Evolutionary conservation across 1,140 invertebrate species (phyloP).

Genomic region (Brachystomella parvula): DNA sequence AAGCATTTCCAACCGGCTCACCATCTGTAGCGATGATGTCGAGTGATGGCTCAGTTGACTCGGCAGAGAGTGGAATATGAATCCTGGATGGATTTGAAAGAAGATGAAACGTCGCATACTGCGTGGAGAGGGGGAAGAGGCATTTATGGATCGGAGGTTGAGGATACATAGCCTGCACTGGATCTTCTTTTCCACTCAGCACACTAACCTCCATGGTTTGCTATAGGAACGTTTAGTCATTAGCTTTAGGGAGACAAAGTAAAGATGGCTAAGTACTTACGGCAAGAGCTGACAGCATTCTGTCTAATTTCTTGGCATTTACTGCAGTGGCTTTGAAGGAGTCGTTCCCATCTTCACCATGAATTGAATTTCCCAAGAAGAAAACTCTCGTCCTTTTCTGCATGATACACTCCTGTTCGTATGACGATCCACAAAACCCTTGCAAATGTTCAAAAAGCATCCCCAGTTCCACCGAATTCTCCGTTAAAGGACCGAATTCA

Average conservation of each 20-base stretch:
- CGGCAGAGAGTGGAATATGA: neutral
- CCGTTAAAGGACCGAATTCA: conserved; percentile 3
- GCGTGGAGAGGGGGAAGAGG: conserved; percentile 22
- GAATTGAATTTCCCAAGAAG: conserved; percentile 29
- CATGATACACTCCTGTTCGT: conserved; percentile 16
- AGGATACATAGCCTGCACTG: conserved; percentile 30
- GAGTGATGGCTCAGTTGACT: neutral
- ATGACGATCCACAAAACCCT: conserved; percentile 24
- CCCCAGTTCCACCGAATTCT: conserved; percentile 10
- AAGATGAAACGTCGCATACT: conserved; percentile 22
- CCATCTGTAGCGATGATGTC: conserved; percentile 28
- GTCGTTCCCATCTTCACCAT: conserved; percentile 9
- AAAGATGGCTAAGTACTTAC: conserved; percentile 24
- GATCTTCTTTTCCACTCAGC: conserved; percentile 29
- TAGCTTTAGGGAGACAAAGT: conserved; percentile 6
- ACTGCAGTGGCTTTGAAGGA: neutral
- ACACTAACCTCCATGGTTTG: conserved; percentile 33
- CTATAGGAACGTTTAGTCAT: conserved; percentile 13
- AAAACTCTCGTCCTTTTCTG: conserved; percentile 23
- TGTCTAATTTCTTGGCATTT: conserved; percentile 27
- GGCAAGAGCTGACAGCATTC: conserved; percentile 22
- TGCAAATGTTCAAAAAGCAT: conserved; percentile 31
- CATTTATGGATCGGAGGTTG: conserved; percentile 31
- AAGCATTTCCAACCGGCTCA: conserved; percentile 31
- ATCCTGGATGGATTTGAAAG: conserved; percentile 30